Evolutionary conservation across 1,140 invertebrate genomes (phyloP).

Genomic region (Drosophila chauvacae): DNA sequence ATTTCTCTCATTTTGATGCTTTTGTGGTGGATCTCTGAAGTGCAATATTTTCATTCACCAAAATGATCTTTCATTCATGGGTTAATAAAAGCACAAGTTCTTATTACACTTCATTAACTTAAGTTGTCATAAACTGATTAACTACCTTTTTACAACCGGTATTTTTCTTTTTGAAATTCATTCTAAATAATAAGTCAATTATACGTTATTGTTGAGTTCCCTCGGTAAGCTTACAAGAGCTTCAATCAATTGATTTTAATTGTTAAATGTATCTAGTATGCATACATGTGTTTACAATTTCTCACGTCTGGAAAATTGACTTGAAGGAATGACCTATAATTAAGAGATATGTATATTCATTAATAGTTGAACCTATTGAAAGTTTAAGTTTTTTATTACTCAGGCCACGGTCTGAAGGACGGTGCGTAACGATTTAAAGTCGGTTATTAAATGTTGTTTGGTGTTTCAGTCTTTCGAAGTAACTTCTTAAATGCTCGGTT

Average conservation of each 20-base stretch:
- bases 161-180: neutral
- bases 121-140: slow-evolving; percentile 10
- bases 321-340: neutral
- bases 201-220: neutral
- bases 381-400: neutral
- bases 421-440: neutral
- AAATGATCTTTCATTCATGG: too few species aligned
- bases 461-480: too few species aligned
- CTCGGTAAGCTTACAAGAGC: neutral
- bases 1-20: neutral
- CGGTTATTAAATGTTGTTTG: neutral
- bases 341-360: too few species aligned
- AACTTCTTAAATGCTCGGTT: too few species aligned
- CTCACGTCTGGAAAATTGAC: slow-evolving; percentile 1
- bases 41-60: neutral
- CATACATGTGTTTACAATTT: slow-evolving; percentile 5
- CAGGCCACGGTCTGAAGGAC: neutral
- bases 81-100: neutral
- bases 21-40: neutral
- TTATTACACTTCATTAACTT: slow-evolving; percentile 9
- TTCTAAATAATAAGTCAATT: slow-evolving; percentile 9
- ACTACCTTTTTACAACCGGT: neutral
- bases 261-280: neutral
- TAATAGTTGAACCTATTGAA: neutral
- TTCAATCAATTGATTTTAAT: slow-evolving; percentile 3